phyloP scores from a whole-genome alignment of 2,113 vertebrate genomes.

The Petrocephalus microphthalmus region DNA sequence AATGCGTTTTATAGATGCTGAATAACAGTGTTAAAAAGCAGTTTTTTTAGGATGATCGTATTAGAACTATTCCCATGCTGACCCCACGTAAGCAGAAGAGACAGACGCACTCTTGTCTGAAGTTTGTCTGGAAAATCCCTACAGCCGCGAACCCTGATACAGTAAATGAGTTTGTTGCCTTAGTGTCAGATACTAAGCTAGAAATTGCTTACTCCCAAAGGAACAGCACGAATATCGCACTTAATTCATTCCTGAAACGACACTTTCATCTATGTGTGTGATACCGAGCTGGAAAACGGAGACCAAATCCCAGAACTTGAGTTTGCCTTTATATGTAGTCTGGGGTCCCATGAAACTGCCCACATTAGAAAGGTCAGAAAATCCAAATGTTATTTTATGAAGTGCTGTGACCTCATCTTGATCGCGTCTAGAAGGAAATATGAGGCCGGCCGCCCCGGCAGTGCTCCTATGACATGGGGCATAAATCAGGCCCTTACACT shows the following conservation, averaged over 20 bases:
- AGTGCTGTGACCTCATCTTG: conserved; percentile 30
- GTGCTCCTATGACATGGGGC: conserved; percentile 17
- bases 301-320: conserved; percentile 27
- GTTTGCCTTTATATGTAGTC: conserved; percentile 32
- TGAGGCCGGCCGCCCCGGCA: not conserved
- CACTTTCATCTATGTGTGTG: conserved; percentile 15
- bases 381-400: conserved; percentile 39
- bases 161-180: not conserved
- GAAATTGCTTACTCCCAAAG: not conserved
- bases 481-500: conserved; percentile 40
- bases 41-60: not conserved
- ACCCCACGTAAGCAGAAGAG: not conserved
- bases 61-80: not conserved
- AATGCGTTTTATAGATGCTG: not conserved
- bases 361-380: conserved; percentile 22
- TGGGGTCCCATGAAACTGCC: conserved; percentile 29
- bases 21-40: not conserved
- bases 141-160: not conserved
- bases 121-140: not conserved
- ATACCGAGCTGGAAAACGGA: not conserved
- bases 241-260: not conserved
- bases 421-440: conserved; percentile 19
- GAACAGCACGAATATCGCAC: not conserved
- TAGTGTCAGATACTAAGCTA: not conserved
- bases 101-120: not conserved